These are phyloP conservation scores for Mormyrus iriodes DNA, from an alignment of 2,113 vertebrate species.

Conservation along the genomic window DNA sequence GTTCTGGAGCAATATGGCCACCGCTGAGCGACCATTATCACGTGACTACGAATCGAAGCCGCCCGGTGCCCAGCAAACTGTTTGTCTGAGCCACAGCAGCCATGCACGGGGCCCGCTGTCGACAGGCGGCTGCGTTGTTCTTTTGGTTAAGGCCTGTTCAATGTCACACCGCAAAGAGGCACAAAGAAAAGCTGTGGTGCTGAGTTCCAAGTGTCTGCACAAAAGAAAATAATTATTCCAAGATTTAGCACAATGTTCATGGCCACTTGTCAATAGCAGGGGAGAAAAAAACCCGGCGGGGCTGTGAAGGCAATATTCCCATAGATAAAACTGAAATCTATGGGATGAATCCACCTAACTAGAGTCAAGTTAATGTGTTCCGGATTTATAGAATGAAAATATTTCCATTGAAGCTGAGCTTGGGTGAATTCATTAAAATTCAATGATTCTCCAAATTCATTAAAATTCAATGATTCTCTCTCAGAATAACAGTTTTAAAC, in stretches of 20 bases:
- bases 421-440: background rate
- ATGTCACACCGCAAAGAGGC: background rate
- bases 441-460: background rate
- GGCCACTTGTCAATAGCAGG: background rate
- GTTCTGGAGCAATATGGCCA: background rate
- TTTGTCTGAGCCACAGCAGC: background rate
- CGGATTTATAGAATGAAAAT: background rate
- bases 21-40: background rate
- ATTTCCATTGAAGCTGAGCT: background rate
- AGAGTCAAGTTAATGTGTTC: background rate
- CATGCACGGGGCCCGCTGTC: background rate
- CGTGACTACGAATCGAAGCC: background rate
- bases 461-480: background rate
- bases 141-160: background rate
- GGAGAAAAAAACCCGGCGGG: background rate
- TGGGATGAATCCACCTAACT: background rate
- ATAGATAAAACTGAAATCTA: background rate
- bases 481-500: background rate
- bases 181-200: background rate
- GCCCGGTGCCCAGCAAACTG: background rate
- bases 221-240: background rate
- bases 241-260: slow-evolving; percentile 3
- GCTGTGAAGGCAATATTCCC: background rate
- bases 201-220: background rate
- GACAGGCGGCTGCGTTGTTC: background rate